Conservation (phyloP, 2,797 vertebrate genomes). For the Diglossa cyanea region DNA sequence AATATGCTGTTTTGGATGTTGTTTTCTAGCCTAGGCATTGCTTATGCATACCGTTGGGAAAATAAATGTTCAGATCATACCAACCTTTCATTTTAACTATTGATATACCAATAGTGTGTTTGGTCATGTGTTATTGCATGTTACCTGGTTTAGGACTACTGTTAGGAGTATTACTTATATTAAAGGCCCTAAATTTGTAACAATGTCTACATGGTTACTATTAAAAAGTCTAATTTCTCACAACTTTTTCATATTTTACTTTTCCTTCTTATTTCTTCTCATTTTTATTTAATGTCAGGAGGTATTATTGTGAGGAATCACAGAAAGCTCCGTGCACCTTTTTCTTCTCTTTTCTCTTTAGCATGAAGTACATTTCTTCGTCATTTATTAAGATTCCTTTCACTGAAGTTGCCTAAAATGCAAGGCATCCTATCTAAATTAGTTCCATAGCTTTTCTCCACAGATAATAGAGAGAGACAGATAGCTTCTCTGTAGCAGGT, state of each 20-base stretch:
- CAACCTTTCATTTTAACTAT: neutral
- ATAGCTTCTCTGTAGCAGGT: neutral
- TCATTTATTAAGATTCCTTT: neutral
- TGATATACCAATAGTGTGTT: neutral
- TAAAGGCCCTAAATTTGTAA: neutral
- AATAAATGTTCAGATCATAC: neutral
- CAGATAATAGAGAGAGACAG: neutral
- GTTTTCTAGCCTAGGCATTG: neutral
- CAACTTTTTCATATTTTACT: neutral
- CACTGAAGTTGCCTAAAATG: neutral
- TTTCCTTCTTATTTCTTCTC: neutral
- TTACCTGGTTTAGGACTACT: neutral
- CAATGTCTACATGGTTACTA: neutral
- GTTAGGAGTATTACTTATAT: neutral
- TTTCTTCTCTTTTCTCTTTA: neutral
- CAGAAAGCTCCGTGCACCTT: neutral
- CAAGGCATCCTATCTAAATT: neutral
- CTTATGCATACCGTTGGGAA: neutral
- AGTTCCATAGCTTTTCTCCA: neutral
- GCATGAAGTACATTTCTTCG: neutral
- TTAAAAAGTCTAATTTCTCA: neutral
- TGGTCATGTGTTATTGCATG: neutral
- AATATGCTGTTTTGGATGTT: accelerated
- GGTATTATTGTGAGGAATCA: neutral
- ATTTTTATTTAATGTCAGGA: accelerated